Evolutionary conservation across 2,113 vertebrate species (phyloP).

Genomic region (Melanocharis versteri): DNA sequence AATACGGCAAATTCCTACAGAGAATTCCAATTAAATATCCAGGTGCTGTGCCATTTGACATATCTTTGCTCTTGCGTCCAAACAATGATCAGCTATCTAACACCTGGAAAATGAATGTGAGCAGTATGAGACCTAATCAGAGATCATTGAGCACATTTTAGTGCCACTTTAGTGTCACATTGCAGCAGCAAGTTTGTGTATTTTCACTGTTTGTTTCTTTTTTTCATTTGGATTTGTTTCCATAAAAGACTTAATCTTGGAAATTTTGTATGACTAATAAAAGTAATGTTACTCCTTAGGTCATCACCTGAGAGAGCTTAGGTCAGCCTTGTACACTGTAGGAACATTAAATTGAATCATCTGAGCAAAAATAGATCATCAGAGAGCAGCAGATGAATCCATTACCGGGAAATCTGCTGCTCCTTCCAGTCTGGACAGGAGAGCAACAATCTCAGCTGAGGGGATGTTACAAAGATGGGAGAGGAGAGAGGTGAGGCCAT

Average conservation of each 20-base stretch:
- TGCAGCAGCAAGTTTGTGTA: background rate
- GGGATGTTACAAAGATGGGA: background rate
- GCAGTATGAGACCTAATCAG: background rate
- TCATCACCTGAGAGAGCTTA: background rate
- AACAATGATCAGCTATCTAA: background rate
- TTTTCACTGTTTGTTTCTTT: background rate
- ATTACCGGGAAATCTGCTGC: background rate
- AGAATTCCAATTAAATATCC: background rate
- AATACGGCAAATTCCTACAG: background rate
- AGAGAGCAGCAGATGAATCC: background rate
- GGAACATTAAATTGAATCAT: background rate
- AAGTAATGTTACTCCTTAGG: background rate
- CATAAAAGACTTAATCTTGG: background rate
- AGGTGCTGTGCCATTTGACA: background rate
- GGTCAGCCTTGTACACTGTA: background rate
- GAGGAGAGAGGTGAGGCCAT: background rate
- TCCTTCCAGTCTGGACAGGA: background rate
- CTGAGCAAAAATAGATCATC: conserved; percentile 14
- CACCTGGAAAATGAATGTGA: background rate
- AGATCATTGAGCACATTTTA: background rate
- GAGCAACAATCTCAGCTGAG: background rate
- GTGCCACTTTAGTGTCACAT: background rate
- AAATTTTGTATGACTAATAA: background rate
- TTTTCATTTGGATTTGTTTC: background rate
- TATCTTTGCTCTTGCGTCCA: background rate